Evolutionary conservation across 2,113 vertebrate species (phyloP), one percentile per base, ranked within the genome.

Genomic region (Prochilodus magdalenae): DNA sequence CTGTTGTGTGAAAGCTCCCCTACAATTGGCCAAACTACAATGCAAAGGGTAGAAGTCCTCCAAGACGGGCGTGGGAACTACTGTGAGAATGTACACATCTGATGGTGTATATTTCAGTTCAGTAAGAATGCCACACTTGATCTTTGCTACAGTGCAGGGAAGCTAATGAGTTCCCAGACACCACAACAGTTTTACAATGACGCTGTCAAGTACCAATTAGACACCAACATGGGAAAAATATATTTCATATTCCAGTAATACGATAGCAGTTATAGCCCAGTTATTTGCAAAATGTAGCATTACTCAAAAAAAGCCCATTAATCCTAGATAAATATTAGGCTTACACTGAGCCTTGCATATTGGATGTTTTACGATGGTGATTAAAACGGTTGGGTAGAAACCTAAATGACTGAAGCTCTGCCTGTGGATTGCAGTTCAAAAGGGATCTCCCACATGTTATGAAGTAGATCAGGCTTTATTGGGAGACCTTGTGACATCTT

Each of bases 361-460:
- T 86, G 81, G 72, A 66, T 77, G 78, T 83, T 86, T 89, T 86
- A 86, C 63, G 63, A 77, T 1, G 30, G 44, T 70, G 71, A 89
- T 86, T 85, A 83, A 85, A 85, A 82, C 30, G 72, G 79, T 49
- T 88, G 86, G 82, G 79, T 84, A 79, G 82, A 82, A 76, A 76
- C n/a, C 80, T 51, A 82, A 79, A 80, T 67, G 16, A 82, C 40
- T 74, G 60, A 76, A 75, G 47, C 77, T 55, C 65, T 81, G 80
- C 62, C 76, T 82, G 70, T 78, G 75, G 80, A 80, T 53, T 51
- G 20, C 20, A 84, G 83, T 82, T 88, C 83, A 83, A 70, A 86
- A 69, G 40, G 85, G 77, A 86, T 86, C 85, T 81, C 85, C 83
- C 85, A 88, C 84, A 88, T 84, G 67, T 83, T 86, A 85, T 86